These are phyloP conservation scores for Centropus unirufus DNA, from an alignment of 2,113 vertebrate genomes.

Conservation along the genomic window DNA sequence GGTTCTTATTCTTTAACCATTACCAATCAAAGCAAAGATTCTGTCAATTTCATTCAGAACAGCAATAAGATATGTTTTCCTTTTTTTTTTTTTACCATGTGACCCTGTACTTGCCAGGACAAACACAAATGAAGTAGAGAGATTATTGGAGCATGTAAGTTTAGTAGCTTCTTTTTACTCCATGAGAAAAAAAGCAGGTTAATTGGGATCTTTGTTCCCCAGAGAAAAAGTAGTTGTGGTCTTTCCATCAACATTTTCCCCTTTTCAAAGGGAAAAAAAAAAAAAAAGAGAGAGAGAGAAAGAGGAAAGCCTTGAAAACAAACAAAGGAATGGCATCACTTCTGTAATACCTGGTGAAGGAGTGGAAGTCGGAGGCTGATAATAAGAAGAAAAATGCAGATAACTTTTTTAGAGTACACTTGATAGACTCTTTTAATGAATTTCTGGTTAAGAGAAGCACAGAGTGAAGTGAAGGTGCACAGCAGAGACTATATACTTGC, in stretches of 20 bases:
- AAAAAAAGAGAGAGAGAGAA: neutral
- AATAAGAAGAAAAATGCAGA: neutral
- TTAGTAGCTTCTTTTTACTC: neutral
- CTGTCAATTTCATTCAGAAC: neutral
- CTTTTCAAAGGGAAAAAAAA: neutral
- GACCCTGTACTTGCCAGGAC: neutral
- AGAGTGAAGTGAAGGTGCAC: neutral
- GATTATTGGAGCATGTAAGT: neutral
- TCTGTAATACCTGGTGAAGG: neutral
- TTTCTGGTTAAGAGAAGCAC: neutral
- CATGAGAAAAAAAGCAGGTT: neutral
- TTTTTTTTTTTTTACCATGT: neutral
- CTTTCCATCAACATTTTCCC: neutral
- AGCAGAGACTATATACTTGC: neutral
- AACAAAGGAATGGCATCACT: neutral
- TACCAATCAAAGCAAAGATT: neutral
- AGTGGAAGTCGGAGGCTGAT: neutral
- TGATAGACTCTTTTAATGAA: neutral
- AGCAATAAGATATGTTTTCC: neutral
- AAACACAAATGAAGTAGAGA: neutral
- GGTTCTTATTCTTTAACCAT: neutral
- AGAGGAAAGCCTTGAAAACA: neutral
- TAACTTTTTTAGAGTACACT: neutral
- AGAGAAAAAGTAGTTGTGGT: accelerated
- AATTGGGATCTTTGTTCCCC: neutral